Conservation (phyloP, 1,140 invertebrate species). For the Antheraea mylitta region DNA sequence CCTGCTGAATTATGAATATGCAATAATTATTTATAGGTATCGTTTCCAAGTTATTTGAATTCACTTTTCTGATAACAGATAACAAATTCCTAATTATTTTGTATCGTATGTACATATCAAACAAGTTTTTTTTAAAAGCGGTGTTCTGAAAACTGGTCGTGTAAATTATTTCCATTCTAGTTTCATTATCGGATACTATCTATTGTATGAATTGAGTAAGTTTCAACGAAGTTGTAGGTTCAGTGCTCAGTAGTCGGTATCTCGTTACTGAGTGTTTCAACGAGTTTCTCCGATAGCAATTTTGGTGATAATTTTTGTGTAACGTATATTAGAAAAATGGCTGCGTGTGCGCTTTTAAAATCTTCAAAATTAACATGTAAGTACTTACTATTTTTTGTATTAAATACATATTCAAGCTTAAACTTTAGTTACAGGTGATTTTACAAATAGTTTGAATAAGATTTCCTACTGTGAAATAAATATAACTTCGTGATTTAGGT, state of each 20-base stretch:
- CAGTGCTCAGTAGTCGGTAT: not conserved
- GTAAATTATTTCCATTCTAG: constrained; percentile 31
- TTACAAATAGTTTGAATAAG: not conserved
- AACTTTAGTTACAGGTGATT: not conserved
- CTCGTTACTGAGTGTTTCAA: not conserved
- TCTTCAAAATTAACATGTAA: constrained; percentile 50
- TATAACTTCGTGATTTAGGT: not conserved
- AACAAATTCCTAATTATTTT: no score
- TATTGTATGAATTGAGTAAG: constrained; percentile 29
- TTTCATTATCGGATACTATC: constrained; percentile 33
- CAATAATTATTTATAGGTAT: no score
- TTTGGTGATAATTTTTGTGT: not conserved
- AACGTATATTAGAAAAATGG: constrained; percentile 35
- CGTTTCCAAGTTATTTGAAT: no score
- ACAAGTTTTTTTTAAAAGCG: not conserved
- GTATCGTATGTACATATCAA: no score
- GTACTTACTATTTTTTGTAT: constrained; percentile 32
- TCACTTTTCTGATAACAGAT: no score
- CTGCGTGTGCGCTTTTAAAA: constrained; percentile 44
- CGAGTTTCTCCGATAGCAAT: not conserved
- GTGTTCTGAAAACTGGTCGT: not conserved
- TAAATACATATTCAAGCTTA: not conserved
- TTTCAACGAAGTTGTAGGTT: constrained; percentile 21
- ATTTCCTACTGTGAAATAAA: not conserved
- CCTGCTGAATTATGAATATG: no score